Evolutionary conservation across 2,797 vertebrate genomes (phyloP).

Genomic region (Phalloptychus januarius): DNA sequence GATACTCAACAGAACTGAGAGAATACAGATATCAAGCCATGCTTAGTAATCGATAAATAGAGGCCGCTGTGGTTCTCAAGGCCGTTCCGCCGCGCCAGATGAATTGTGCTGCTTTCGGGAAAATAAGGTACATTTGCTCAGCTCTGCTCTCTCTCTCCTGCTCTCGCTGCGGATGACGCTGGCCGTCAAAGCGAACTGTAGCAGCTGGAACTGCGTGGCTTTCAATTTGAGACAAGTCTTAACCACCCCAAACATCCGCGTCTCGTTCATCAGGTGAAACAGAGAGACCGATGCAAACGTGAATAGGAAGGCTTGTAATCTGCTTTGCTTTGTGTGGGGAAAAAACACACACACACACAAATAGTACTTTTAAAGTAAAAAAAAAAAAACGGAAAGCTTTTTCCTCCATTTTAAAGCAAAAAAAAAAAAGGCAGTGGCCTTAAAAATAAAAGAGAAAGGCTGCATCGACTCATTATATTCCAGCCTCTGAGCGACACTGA

Average conservation of each 20-base stretch:
- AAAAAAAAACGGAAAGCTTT: slow-evolving; percentile 9
- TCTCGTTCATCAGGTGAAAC: slow-evolving; percentile 31
- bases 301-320: slow-evolving; percentile 29
- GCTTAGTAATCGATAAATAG: slow-evolving; percentile 55
- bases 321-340: slow-evolving; percentile 25
- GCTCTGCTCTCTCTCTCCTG: slow-evolving; percentile 36
- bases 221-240: slow-evolving; percentile 55
- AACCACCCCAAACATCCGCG: slow-evolving; percentile 42
- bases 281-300: slow-evolving; percentile 34
- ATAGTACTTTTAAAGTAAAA: slow-evolving; percentile 17
- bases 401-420: slow-evolving; percentile 3
- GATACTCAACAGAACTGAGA: slow-evolving; percentile 32
- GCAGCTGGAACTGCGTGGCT: slow-evolving; percentile 24
- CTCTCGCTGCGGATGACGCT: slow-evolving; percentile 32
- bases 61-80: slow-evolving; percentile 31
- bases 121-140: slow-evolving; percentile 38
- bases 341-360: slow-evolving; percentile 7
- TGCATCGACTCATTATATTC: not conserved
- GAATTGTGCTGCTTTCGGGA: slow-evolving; percentile 27
- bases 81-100: slow-evolving; percentile 15
- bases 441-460: not conserved
- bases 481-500: not conserved
- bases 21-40: slow-evolving; percentile 60
- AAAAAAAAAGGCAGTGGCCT: not conserved
- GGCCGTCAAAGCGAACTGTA: slow-evolving; percentile 38